These are phyloP conservation scores for Nicator chloris DNA, from an alignment of 2,113 vertebrate genomes.

Conservation along the genomic window DNA sequence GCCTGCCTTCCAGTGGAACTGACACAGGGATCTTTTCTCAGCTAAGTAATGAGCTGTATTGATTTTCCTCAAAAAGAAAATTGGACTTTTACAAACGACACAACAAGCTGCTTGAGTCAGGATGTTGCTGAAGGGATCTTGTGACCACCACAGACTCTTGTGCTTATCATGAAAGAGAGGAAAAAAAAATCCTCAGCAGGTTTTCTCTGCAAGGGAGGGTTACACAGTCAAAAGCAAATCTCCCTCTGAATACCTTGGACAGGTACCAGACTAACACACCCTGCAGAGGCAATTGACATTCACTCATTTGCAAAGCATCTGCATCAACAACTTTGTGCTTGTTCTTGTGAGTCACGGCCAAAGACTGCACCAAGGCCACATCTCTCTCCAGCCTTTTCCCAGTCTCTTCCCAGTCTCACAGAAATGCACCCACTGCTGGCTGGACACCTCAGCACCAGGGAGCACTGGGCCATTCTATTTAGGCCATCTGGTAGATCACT, in stretches of 20 bases:
- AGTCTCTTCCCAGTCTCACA: not conserved
- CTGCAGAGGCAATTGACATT: not conserved
- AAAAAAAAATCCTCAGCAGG: not conserved
- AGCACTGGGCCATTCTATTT: not conserved
- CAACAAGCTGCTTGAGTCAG: conserved; percentile 17
- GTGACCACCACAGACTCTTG: not conserved
- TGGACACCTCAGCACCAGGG: not conserved
- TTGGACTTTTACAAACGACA: not conserved
- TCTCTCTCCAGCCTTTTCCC: not conserved
- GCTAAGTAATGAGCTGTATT: conserved; percentile 41
- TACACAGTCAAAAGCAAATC: not conserved
- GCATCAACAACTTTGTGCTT: not conserved
- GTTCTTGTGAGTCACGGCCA: not conserved
- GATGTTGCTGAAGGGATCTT: not conserved
- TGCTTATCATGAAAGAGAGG: not conserved
- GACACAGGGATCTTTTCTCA: conserved; percentile 27
- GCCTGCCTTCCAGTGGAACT: conserved; percentile 28
- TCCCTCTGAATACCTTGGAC: not conserved
- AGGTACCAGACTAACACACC: not conserved
- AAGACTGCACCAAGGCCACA: not conserved
- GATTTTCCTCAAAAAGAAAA: conserved; percentile 56
- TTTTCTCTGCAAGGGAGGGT: not conserved
- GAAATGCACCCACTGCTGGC: not conserved
- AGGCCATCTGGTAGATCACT: too few relatives aligned
- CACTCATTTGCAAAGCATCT: not conserved